Conservation (phyloP, 1,140 invertebrate species). For the Globodera rostochiensis region DNA sequence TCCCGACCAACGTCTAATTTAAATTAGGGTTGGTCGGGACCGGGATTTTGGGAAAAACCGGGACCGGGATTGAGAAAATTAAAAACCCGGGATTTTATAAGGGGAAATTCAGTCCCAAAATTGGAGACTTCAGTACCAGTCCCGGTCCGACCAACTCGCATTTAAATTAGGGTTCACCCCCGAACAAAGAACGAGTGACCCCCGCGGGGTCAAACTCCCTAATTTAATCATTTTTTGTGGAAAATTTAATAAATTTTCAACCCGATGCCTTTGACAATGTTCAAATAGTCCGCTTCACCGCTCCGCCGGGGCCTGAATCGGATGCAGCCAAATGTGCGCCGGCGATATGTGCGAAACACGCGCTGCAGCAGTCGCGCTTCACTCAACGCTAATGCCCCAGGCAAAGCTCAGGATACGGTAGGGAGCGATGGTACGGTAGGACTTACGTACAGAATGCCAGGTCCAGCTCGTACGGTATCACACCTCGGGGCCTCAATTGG, state of each 20-base stretch:
- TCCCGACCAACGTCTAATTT: too few species aligned
- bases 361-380: constrained; percentile 59
- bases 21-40: too few species aligned
- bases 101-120: too few species aligned
- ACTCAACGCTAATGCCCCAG: constrained; percentile 43
- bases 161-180: too few species aligned
- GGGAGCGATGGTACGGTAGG: not conserved
- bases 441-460: constrained; percentile 61
- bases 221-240: too few species aligned
- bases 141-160: too few species aligned
- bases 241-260: constrained; percentile 27
- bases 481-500: constrained; percentile 54
- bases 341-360: constrained; percentile 58
- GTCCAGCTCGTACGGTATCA: constrained; percentile 61
- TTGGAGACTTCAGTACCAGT: too few species aligned
- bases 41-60: too few species aligned
- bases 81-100: too few species aligned
- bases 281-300: constrained; percentile 55
- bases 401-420: constrained; percentile 4
- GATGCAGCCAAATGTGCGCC: constrained; percentile 60
- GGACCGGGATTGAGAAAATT: too few species aligned
- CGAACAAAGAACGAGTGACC: too few species aligned
- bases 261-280: constrained; percentile 62
- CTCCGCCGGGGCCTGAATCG: constrained; percentile 35
- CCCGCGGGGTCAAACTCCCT: too few species aligned